phyloP scores from a whole-genome alignment of 2,113 vertebrate species.

The Bucco capensis region DNA sequence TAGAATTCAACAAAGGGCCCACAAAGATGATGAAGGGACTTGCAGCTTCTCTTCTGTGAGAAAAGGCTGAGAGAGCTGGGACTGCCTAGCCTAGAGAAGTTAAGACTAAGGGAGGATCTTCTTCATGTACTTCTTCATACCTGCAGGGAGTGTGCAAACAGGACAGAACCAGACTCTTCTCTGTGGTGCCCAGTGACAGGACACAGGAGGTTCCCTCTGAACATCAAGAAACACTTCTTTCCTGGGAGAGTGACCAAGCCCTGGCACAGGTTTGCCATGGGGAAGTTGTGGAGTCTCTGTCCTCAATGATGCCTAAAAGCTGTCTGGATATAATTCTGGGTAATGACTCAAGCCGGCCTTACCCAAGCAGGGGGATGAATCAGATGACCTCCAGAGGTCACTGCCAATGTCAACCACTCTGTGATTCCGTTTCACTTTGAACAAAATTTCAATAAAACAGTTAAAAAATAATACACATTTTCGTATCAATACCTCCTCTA shows the following conservation, averaged over 20 bases:
- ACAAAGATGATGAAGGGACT: background rate
- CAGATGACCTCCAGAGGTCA: background rate
- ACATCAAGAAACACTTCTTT: too few species aligned
- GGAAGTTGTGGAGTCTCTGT: background rate
- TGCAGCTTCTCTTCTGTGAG: background rate
- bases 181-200: background rate
- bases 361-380: background rate
- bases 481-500: conserved; percentile 87
- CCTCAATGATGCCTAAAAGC: background rate
- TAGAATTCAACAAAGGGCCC: background rate
- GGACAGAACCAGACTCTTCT: background rate
- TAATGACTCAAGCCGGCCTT: background rate
- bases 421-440: background rate
- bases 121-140: background rate
- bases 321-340: background rate
- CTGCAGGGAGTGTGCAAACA: background rate
- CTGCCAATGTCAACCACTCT: background rate
- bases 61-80: background rate
- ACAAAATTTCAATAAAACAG: background rate
- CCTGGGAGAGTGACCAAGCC: background rate
- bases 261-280: background rate
- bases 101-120: background rate
- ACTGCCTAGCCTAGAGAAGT: background rate
- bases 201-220: background rate
- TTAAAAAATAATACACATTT: background rate